These are phyloP conservation scores for Oxytorus armatus DNA, from an alignment of 2,888 invertebrate species.

Conservation along the genomic window DNA sequence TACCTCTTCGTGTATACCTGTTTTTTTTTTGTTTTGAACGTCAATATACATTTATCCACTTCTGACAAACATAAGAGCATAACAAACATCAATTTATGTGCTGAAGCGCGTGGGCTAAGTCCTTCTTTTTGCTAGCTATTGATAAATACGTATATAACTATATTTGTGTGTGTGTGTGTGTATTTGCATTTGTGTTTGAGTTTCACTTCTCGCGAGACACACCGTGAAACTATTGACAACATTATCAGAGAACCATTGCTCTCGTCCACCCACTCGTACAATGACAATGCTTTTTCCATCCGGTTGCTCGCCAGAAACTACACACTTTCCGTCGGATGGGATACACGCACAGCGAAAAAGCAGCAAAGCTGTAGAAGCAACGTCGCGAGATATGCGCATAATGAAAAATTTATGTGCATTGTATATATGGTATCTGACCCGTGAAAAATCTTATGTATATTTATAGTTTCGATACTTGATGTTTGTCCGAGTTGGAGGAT, in stretches of 20 bases:
- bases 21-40: neutral
- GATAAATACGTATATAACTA: neutral
- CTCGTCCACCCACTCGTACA: neutral
- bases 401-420: neutral
- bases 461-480: neutral
- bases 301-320: constrained; percentile 5
- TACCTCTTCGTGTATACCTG: constrained; percentile 11
- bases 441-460: neutral
- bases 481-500: constrained; percentile 9
- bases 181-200: neutral
- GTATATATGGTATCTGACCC: neutral
- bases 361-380: neutral
- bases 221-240: constrained; percentile 19
- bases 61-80: constrained; percentile 1
- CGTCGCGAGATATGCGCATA: neutral
- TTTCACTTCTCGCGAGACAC: neutral
- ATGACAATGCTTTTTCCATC: constrained; percentile 8
- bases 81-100: neutral
- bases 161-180: neutral
- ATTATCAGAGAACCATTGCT: neutral
- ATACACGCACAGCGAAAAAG: neutral
- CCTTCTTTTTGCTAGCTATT: neutral
- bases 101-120: neutral
- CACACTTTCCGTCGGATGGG: neutral
- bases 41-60: neutral